These are phyloP conservation scores for Mico argentatus DNA, from an alignment of 2,797 vertebrate species.

Conservation along the genomic window DNA sequence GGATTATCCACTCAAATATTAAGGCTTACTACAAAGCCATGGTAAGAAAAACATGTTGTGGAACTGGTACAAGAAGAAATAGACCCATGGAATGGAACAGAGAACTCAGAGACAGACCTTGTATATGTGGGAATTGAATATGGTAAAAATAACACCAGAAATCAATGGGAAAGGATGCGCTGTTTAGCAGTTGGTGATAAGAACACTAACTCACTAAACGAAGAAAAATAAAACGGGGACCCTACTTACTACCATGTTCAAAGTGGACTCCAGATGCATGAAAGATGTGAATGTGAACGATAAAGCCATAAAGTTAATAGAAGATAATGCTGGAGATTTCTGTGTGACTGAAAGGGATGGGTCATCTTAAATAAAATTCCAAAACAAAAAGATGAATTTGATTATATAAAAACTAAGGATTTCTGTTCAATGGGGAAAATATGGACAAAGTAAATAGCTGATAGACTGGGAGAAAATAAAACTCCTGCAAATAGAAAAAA, in stretches of 20 bases:
- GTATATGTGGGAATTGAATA: constrained; percentile 20
- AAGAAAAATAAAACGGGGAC: constrained; percentile 41
- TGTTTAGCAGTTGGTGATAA: constrained; percentile 14
- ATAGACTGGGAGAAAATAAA: constrained; percentile 26
- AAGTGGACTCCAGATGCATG: neutral
- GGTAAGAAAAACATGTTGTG: constrained; percentile 29
- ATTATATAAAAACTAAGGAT: neutral
- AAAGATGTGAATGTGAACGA: constrained; percentile 34
- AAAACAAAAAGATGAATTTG: neutral
- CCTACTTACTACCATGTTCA: constrained; percentile 16
- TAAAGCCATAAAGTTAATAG: constrained; percentile 12
- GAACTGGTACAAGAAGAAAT: neutral
- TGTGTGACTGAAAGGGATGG: neutral
- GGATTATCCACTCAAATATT: neutral
- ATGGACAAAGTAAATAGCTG: neutral
- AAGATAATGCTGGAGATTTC: neutral
- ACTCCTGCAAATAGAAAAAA: constrained; percentile 31
- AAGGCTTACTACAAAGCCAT: neutral
- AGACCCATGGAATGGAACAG: constrained; percentile 8
- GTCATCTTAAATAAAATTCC: neutral
- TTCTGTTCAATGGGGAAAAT: constrained; percentile 39
- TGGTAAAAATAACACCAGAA: constrained; percentile 21
- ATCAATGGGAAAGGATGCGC: neutral
- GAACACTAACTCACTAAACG: constrained; percentile 23
- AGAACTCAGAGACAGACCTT: constrained; percentile 25